A percentile compares a stretch with the other conserved stretches of the same genome.
Evolutionary conservation across 1,140 invertebrate species (phyloP).

Genomic region (Drosophila tristis): DNA sequence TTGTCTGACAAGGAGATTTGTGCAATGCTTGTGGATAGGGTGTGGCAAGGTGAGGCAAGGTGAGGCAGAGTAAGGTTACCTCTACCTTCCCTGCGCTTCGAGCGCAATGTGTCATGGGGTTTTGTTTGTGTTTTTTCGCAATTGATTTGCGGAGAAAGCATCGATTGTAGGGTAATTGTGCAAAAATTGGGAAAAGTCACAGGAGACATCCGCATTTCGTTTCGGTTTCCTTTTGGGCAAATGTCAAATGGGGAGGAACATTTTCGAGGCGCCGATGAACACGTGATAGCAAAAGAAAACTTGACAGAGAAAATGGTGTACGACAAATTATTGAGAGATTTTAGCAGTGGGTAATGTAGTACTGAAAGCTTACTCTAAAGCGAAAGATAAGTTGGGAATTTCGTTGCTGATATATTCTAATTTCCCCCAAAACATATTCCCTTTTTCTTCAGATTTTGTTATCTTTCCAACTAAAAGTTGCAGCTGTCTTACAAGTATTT

Average conservation of each 20-base stretch:
- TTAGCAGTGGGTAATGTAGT: background rate
- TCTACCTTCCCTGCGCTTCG: background rate
- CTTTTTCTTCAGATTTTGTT: too few species aligned
- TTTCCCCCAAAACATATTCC: too few species aligned
- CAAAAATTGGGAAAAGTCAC: slow-evolving; percentile 81
- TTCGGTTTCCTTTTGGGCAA: slow-evolving; percentile 3
- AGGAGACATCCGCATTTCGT: slow-evolving; percentile 31
- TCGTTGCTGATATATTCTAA: too few species aligned
- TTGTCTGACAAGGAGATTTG: slow-evolving; percentile 11
- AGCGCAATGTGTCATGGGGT: slow-evolving; percentile 77
- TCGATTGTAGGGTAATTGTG: slow-evolving; percentile 81
- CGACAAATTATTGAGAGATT: background rate
- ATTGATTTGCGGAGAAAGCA: slow-evolving; percentile 82
- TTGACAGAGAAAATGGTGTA: background rate
- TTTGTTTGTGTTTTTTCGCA: slow-evolving; percentile 81
- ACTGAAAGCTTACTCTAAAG: too few species aligned
- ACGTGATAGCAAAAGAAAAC: slow-evolving; percentile 32
- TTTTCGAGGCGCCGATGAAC: slow-evolving; percentile 6
- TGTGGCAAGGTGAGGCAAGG: slow-evolving; percentile 72
- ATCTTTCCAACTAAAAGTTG: too few species aligned
- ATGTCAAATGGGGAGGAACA: slow-evolving; percentile 62
- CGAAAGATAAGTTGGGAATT: too few species aligned
- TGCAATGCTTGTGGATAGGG: slow-evolving; percentile 4
- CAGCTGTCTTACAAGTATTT: background rate
- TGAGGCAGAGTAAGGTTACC: slow-evolving; percentile 56